A percentile compares a stretch with the other conserved stretches of the same genome.
phyloP scores from a whole-genome alignment of 2,797 vertebrate species.

The Sebastolobus altivelis region DNA sequence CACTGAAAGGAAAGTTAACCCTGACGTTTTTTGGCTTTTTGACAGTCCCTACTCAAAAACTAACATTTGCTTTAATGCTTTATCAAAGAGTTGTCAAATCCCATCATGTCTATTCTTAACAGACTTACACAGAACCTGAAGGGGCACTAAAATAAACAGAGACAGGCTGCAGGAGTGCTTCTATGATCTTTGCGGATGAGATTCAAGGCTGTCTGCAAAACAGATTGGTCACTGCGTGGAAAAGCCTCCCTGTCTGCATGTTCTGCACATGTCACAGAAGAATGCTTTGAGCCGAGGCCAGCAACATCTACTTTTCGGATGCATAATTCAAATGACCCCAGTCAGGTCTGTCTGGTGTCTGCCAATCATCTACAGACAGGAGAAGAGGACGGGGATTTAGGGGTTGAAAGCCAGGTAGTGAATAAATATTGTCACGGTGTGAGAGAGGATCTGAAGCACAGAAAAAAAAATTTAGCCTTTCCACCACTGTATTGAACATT shows the following conservation, averaged over 20 bases:
- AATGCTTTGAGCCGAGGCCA: conserved; percentile 78
- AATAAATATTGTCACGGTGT: background rate
- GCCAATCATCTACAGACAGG: conserved; percentile 42
- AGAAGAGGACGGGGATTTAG: conserved; percentile 6
- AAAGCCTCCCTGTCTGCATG: conserved; percentile 63
- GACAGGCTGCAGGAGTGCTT: background rate
- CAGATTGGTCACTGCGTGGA: conserved; percentile 69
- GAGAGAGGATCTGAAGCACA: conserved; percentile 20
- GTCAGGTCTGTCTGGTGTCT: conserved; percentile 9
- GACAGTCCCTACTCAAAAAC: background rate
- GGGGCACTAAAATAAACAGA: conserved; percentile 41
- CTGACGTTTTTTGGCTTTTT: background rate
- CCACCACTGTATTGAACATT: background rate
- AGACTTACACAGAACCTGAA: conserved; percentile 8
- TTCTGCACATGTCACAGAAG: conserved; percentile 77
- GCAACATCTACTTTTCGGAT: conserved; percentile 59
- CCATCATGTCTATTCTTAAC: conserved; percentile 4
- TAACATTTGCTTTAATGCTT: conserved; percentile 14
- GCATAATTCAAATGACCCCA: conserved; percentile 58
- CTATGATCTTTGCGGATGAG: conserved; percentile 37
- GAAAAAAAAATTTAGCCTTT: background rate
- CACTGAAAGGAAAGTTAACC: background rate
- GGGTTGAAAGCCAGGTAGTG: background rate
- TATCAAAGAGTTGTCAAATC: conserved; percentile 4
- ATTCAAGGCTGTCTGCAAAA: conserved; percentile 65